Evolutionary conservation across 2,113 vertebrate species (phyloP), one percentile per base, ranked within the genome.

Genomic region (Seriola quinqueradiata): DNA sequence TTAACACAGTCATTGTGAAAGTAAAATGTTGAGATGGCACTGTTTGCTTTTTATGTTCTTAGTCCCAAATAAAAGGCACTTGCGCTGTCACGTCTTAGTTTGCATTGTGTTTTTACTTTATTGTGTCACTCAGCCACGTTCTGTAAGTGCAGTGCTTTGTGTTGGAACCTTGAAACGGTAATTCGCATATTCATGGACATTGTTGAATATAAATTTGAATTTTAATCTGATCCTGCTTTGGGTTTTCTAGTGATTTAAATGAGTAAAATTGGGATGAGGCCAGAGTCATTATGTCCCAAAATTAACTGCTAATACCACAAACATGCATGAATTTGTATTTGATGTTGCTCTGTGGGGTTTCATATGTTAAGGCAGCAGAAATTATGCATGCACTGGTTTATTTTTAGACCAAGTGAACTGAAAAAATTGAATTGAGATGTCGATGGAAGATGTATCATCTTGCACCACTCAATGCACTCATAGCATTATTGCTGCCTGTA

Each of bases 1-100:
- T 84, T 36, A 23, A 69, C 48, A 75, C 75, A 81, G 23, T 36
- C 19, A 67, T 21, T 82, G 74, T 85, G 28, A 74, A 76, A 82
- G 65, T 69, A 21, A 79, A 72, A 79, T 82, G 76, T 91, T 77
- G 12, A 42, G 75, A 82, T 86, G 67, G 69, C 83, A 90, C 86
- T 83, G 87, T 89, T 77, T 77, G 89, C 89, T 89, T 93, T 89
- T 85, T 89, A 58, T 91, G 90, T 92, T 91, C 67, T 65, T 67
- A 17, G 83, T 89, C 93, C 80, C 90, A 88, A 95, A 95, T 95
- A 94, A 96, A 96, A 92, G 90, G 85, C 94, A 93, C 92, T 92
- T 93, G 89, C 73, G 77, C 85, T 92, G 88, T 94, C 86, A 81
- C 11, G 11, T 21, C 64, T 25, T 63, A 54, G n/a, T 73, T 79